Evolutionary conservation across 2,888 invertebrate species (phyloP), one percentile per base, ranked within the genome.

Genomic region (Cephus rjabovi): DNA sequence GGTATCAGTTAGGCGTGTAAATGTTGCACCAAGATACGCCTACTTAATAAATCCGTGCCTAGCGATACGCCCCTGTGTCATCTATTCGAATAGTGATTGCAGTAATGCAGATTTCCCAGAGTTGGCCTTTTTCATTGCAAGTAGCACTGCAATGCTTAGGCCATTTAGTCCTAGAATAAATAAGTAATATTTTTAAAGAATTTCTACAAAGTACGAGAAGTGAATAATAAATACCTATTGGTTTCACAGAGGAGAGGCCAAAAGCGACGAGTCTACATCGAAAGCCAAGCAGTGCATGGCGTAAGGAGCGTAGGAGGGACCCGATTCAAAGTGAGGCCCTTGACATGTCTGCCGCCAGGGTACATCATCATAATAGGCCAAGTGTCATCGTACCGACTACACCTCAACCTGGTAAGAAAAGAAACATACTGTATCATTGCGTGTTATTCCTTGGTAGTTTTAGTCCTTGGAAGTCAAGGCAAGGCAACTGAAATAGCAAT

Each of bases 291-390:
- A 91, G 90, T 80, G 89, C 89, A 77, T 90, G 91, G 91, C 89
- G 91, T 76, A 90, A 89, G 76, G 91, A 91, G 68, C 90, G 91
- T 78, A 90, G 91, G 87, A 89, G 89, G 81, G 91, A 91, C 79
- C 91, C 91, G 37, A 90, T 91, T 79, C 91, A 91, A 80, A 90
- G 89, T 82, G 91, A 91, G 81, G 91, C 91, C n/a, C 85, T 91
- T 79, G 91, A 91, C 81, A 91, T 91, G 91, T 90, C 91, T 31
- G 90, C 91, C 34, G 88, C 89, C 68, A 86, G 90, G 82, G 87
- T 87, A 71, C 87, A 86, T 83, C 88, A 87, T 79, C 89, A 89
- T 84, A 90, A 83, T 78, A 86, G 91, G 79, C 91, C 91, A 33
- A 91, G 91, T 81, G 91, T 91, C 74, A 91, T 91, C 80, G 91